Evolutionary conservation across 2,113 vertebrate genomes (phyloP), one percentile per base, ranked within the genome.

Genomic region (Carollia perspicillata): DNA sequence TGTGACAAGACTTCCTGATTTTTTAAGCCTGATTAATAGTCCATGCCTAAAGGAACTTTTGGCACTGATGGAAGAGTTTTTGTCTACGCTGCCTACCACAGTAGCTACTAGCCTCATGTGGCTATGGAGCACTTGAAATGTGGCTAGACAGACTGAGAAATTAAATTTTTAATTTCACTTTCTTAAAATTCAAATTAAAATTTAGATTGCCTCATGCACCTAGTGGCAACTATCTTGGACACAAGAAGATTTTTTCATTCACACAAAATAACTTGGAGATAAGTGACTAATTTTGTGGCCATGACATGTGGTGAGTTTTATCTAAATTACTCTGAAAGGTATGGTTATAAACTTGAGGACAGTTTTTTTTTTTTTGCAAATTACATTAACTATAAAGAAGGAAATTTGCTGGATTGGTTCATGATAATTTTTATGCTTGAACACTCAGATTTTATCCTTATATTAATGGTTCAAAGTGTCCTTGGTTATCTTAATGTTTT

Each of bases 381-480:
- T 51, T n/a, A 8, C 4, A 22, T 42, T 30, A 84, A 8, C 55
- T 81, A 69, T 71, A n/a, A 66, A 63, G 30, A 95, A 60, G n/a
- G 6, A 75, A 79, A 42, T 75, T 66, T 93, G 16, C 7, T 89
- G 23, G 11, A 58, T 75, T 37, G 5, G 3, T 88, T 91, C 75
- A 55, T 49, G 60, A 26, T 81, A 65, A 77, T 72, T 89, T 96
- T 49, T 86, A 84, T 81, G 18, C 33, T 89, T 89, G 80, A 33
- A 23, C 5, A 58, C 30, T 77, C 10, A 33, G 26, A 79, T 40
- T 79, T 1, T 71, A 18, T 63, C 17, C 10, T 95, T 44, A 14
- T 26, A 35, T 80, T 93, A 89, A 49, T 33, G 17, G 4, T 65
- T 63, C 35, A 49, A 44, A 89, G 13, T 10, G 33, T 68, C 22